phyloP scores from a whole-genome alignment of 2,888 invertebrate genomes.

The Lamproptera curius region DNA sequence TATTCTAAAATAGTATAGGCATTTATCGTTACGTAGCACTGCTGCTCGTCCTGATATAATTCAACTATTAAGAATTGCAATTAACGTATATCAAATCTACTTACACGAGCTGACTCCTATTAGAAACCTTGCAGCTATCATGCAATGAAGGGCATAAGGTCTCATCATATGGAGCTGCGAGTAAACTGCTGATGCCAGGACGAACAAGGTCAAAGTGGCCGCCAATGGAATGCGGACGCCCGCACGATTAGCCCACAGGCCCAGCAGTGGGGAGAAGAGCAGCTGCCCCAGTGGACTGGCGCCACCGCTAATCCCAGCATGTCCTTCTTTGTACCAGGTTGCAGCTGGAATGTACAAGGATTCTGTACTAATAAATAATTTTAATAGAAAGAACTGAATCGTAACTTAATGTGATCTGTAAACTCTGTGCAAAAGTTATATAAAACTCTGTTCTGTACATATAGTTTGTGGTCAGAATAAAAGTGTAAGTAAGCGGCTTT shows the following conservation, averaged over 20 bases:
- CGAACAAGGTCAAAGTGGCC: conserved; percentile 83
- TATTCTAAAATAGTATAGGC: too few relatives aligned
- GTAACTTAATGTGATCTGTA: too few relatives aligned
- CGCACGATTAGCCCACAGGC: conserved; percentile 89
- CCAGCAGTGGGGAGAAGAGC: conserved; percentile 89
- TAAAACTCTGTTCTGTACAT: too few relatives aligned
- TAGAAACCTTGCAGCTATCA: conserved; percentile 86
- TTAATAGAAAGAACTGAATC: too few relatives aligned
- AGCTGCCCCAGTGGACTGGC: conserved; percentile 93
- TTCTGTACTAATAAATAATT: too few relatives aligned
- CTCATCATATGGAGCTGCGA: conserved; percentile 85
- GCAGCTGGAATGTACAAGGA: conserved; percentile 76
- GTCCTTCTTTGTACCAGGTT: conserved; percentile 87
- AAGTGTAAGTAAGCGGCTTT: too few relatives aligned
- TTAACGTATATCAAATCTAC: too few relatives aligned
- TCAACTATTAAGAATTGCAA: too few relatives aligned
- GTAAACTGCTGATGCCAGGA: conserved; percentile 84
- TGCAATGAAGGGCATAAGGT: conserved; percentile 82
- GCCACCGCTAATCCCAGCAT: conserved; percentile 89
- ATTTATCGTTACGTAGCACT: too few relatives aligned
- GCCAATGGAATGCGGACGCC: conserved; percentile 86
- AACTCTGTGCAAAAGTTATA: too few relatives aligned
- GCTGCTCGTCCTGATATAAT: too few relatives aligned
- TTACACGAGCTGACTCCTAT: conserved; percentile 91
- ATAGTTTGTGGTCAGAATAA: too few relatives aligned